Evolutionary conservation across 30 jellyfish, hydroid and myxozoan genomes (phyloP).

Genomic region (Chrysaora quinquecirrha): DNA sequence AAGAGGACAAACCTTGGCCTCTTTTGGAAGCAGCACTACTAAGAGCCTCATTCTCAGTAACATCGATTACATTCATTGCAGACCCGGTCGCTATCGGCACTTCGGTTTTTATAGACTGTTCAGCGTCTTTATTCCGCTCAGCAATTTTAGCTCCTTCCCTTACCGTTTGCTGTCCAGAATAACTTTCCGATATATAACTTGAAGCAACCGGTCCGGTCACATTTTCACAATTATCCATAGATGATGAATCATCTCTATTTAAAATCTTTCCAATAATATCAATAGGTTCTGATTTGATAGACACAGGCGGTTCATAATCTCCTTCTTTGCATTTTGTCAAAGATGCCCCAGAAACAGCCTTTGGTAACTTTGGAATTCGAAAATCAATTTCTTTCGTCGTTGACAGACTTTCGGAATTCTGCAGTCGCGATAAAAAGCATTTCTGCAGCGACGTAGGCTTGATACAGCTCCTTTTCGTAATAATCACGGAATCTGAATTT

Average conservation of each 20-base stretch:
- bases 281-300: no score
- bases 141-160: neutral
- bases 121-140: neutral
- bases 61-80: neutral
- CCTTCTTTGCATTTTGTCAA: no score
- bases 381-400: no score
- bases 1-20: neutral
- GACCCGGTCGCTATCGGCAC: neutral
- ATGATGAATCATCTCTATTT: neutral
- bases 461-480: no score
- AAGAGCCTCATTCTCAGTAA: neutral
- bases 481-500: no score
- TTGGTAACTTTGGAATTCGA: no score
- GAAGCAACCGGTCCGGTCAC: neutral
- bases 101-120: neutral
- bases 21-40: neutral
- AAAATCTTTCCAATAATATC: neutral
- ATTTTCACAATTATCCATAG: neutral
- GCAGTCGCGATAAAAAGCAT: no score
- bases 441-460: no score
- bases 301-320: no score
- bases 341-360: no score
- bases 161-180: neutral
- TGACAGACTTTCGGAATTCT: no score
- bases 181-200: neutral